These are phyloP conservation scores for Chaetops frenatus DNA, from an alignment of 2,113 vertebrate genomes.

Conservation along the genomic window DNA sequence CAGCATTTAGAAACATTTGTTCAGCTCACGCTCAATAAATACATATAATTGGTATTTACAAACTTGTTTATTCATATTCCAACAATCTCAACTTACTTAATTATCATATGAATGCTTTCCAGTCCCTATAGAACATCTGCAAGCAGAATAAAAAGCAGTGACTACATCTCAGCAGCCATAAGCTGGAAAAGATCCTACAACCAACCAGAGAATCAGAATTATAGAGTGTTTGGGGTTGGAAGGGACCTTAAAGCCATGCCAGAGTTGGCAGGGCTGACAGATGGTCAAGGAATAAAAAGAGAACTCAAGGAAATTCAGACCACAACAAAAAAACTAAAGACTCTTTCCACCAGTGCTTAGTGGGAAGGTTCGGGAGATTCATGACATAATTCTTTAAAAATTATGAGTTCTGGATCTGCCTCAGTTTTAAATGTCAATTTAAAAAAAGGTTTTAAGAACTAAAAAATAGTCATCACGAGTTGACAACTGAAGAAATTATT, in stretches of 20 bases:
- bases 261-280: neutral
- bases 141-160: neutral
- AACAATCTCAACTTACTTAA: neutral
- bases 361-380: neutral
- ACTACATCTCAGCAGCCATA: neutral
- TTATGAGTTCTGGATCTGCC: neutral
- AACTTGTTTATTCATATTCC: neutral
- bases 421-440: neutral
- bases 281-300: neutral
- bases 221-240: neutral
- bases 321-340: neutral
- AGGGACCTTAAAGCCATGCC: neutral
- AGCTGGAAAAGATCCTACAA: neutral
- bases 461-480: neutral
- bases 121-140: neutral
- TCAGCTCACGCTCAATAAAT: neutral
- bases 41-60: conserved; percentile 25
- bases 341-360: neutral
- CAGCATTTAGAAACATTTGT: neutral
- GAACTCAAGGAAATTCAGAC: neutral
- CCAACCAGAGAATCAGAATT: neutral
- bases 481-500: neutral
- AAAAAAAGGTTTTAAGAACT: neutral
- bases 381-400: neutral
- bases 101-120: conserved; percentile 9